phyloP scores from a whole-genome alignment of 2,113 vertebrate genomes.

The Xyrauchen texanus region DNA sequence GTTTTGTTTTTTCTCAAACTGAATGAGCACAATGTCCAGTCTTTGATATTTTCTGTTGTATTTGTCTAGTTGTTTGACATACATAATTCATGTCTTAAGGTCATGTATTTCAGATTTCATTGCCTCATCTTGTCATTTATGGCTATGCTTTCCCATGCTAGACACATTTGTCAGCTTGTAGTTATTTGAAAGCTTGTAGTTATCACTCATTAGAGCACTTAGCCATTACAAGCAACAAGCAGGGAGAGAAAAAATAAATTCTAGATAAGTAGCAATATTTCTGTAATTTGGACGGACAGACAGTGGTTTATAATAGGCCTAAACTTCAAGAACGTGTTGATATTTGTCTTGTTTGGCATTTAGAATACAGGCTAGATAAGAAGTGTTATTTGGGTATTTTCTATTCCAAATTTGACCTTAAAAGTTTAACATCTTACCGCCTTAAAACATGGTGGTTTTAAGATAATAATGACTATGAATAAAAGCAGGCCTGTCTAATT shows the following conservation, averaged over 20 bases:
- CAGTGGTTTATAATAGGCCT: not conserved
- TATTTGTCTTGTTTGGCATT: not conserved
- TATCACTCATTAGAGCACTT: conserved; percentile 35
- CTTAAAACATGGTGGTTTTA: conserved; percentile 1
- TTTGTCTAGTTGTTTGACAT: conserved; percentile 55
- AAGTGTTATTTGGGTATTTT: not conserved
- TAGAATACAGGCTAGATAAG: not conserved
- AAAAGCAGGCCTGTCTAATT: not conserved
- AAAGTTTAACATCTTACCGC: not conserved
- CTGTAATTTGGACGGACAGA: not conserved
- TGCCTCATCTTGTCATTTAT: conserved; percentile 57
- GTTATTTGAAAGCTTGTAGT: conserved; percentile 33
- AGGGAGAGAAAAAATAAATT: conserved; percentile 11
- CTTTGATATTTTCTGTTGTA: conserved; percentile 51
- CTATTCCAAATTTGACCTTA: not conserved
- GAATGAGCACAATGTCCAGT: conserved; percentile 46
- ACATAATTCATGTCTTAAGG: conserved; percentile 56
- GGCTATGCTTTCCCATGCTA: conserved; percentile 49
- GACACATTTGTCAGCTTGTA: conserved; percentile 39
- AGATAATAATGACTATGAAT: not conserved
- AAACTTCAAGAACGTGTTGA: too few relatives aligned
- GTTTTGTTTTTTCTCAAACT: conserved; percentile 31
- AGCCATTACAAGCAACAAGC: conserved; percentile 9
- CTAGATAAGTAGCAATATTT: not conserved
- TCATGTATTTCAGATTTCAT: conserved; percentile 59